These are phyloP conservation scores for Bugula neritina DNA, from an alignment of 2,888 invertebrate genomes.

Conservation along the genomic window DNA sequence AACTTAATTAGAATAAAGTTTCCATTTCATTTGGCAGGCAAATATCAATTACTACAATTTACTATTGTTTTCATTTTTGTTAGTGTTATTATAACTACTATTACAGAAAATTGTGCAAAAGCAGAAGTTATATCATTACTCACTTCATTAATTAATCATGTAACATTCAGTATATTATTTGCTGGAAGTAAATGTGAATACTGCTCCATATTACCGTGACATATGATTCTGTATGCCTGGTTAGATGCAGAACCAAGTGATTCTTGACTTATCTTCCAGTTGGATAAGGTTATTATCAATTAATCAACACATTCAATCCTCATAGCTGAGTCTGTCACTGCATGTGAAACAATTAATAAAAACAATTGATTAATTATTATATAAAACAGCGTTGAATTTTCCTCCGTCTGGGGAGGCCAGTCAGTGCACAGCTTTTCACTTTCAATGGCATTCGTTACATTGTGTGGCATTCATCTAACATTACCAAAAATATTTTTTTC, in stretches of 20 bases:
- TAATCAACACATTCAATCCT: not conserved
- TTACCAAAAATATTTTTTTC: constrained; percentile 21
- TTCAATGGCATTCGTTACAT: not conserved
- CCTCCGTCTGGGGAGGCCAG: not conserved
- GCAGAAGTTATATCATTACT: too few species aligned
- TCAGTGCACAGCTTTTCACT: not conserved
- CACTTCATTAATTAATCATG: too few species aligned
- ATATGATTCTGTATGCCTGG: not conserved
- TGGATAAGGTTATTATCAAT: not conserved
- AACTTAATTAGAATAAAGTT: too few species aligned
- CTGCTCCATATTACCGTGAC: too few species aligned
- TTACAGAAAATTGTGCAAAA: too few species aligned
- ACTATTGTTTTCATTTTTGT: too few species aligned
- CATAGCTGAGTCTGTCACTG: not conserved
- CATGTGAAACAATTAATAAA: not conserved
- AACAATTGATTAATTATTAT: not conserved
- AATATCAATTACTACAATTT: too few species aligned
- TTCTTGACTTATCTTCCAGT: not conserved
- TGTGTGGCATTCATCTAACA: not conserved
- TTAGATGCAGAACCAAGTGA: not conserved
- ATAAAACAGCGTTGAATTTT: not conserved
- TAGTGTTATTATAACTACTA: too few species aligned
- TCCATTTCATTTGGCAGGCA: too few species aligned
- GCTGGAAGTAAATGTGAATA: too few species aligned
- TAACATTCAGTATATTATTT: too few species aligned